Conservation (phyloP, 2,888 invertebrate species). For the Acronicta leporina region DNA sequence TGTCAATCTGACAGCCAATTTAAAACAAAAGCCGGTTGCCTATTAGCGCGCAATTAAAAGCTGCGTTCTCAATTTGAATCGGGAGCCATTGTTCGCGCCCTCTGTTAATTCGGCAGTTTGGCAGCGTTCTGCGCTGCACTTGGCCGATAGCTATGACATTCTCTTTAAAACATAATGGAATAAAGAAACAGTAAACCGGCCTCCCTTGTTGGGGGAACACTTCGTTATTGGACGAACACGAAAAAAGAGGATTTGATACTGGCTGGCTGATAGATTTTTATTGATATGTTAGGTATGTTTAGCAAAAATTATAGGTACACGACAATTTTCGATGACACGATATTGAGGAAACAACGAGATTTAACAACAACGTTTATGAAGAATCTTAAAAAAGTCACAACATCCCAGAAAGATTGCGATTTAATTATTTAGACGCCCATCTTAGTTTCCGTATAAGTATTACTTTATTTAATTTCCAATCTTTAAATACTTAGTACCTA, state of each 20-base stretch:
- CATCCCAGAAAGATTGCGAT: no score
- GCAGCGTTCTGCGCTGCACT: slow-evolving; percentile 70
- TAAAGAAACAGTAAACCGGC: slow-evolving; percentile 88
- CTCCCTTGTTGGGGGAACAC: slow-evolving; percentile 79
- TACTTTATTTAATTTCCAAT: no score
- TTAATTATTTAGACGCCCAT: no score
- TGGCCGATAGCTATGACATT: slow-evolving; percentile 85
- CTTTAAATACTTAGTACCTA: no score
- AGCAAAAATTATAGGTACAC: no score
- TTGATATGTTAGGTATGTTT: no score
- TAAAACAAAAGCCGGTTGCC: slow-evolving; percentile 59
- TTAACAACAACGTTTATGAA: no score
- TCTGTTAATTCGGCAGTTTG: slow-evolving; percentile 61
- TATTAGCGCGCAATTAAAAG: slow-evolving; percentile 65
- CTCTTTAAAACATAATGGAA: slow-evolving; percentile 88
- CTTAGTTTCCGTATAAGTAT: no score
- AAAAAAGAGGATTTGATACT: slow-evolving; percentile 63
- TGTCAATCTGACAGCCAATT: slow-evolving; percentile 61
- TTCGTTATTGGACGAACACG: slow-evolving; percentile 73
- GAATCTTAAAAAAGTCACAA: no score
- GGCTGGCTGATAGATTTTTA: slow-evolving; percentile 11
- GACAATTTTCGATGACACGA: no score
- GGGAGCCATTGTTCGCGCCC: slow-evolving; percentile 66
- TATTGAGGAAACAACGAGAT: no score
- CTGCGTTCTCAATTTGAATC: slow-evolving; percentile 67